Percentiles rank a stretch among this genome's conserved stretches.
These are phyloP conservation scores for Drosophila chauvacae DNA, from an alignment of 1,140 invertebrate genomes.

Conservation along the genomic window DNA sequence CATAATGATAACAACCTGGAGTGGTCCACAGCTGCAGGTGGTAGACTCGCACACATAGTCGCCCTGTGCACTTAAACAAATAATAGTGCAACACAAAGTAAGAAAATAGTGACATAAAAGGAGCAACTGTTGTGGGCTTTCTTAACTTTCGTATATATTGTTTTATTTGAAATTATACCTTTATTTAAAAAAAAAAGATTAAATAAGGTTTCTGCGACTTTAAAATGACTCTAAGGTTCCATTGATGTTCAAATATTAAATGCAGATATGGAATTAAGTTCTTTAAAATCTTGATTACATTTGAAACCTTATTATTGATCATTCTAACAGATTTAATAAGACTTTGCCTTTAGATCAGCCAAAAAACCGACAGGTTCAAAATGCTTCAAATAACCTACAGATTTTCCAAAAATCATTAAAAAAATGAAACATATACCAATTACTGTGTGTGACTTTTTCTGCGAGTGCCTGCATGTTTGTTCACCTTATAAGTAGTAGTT, in stretches of 20 bases:
- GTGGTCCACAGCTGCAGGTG: conserved; percentile 27
- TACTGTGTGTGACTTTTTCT: background rate
- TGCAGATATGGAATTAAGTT: background rate
- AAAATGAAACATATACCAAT: background rate
- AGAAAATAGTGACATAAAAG: too few relatives aligned
- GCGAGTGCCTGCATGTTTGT: background rate
- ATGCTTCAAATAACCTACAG: too few relatives aligned
- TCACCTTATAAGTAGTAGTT: conserved; percentile 7
- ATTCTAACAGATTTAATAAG: background rate
- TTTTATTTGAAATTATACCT: too few relatives aligned
- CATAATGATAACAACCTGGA: conserved; percentile 47
- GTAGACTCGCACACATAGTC: background rate
- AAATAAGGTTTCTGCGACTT: background rate
- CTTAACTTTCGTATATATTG: too few relatives aligned
- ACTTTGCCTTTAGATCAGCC: background rate
- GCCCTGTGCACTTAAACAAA: conserved; percentile 9
- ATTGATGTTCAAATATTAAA: background rate
- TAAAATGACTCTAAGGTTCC: too few relatives aligned
- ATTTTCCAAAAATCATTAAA: too few relatives aligned
- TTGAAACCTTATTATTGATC: too few relatives aligned
- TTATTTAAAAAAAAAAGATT: background rate
- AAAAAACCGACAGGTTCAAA: background rate
- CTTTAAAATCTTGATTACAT: background rate
- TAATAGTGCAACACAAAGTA: background rate
- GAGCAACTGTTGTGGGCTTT: background rate